Evolutionary conservation across 2,888 invertebrate genomes (phyloP).

Genomic region (Vannuccia rotundouncinata): DNA sequence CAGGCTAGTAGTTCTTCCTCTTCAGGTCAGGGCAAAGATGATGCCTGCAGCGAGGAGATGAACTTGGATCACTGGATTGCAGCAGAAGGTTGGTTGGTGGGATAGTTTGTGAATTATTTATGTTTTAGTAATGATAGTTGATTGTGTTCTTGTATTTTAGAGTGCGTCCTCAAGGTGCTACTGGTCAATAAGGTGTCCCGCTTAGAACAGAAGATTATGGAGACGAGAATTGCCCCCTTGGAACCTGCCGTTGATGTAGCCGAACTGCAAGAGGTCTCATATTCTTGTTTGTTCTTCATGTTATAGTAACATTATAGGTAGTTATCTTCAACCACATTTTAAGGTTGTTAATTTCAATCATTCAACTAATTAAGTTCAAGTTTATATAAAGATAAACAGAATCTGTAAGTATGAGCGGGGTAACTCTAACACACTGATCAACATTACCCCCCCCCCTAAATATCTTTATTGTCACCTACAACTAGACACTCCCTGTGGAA

Average conservation of each 20-base stretch:
- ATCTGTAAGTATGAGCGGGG: no score
- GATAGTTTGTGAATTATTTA: background rate
- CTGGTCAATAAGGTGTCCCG: background rate
- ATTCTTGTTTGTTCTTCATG: no score
- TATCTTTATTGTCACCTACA: no score
- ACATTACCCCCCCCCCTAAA: no score
- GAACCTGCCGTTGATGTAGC: background rate
- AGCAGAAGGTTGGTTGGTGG: background rate
- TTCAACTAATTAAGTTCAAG: no score
- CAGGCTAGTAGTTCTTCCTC: background rate
- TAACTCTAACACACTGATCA: no score
- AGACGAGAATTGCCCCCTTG: background rate
- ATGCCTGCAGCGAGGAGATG: background rate
- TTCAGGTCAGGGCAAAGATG: background rate
- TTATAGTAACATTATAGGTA: no score
- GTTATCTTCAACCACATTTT: no score
- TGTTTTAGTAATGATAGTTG: no score
- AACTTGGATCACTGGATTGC: background rate
- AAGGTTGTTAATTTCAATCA: no score
- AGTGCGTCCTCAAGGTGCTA: background rate
- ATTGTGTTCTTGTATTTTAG: background rate
- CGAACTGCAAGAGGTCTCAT: background rate
- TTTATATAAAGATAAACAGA: no score
- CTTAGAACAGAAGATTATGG: conserved; percentile 24
- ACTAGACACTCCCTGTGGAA: conserved; percentile 9